A percentile compares a stretch with the other conserved stretches of the same genome.
Conservation (phyloP, 2,888 invertebrate species). For the Dynastes tityus region DNA sequence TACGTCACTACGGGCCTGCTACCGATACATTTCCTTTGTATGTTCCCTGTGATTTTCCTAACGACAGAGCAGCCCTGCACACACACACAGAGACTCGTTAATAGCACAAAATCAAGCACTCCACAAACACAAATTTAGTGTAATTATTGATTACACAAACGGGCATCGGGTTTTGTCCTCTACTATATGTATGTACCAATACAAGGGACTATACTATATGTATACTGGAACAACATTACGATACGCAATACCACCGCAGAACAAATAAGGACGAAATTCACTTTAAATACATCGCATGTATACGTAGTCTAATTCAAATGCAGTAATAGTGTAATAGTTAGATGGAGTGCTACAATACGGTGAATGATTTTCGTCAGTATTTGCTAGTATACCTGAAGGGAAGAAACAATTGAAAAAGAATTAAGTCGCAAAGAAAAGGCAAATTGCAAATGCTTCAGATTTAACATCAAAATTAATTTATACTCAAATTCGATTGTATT, state of each 20-base stretch:
- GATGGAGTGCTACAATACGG: too few relatives aligned
- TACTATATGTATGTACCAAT: background rate
- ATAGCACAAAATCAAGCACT: constrained; percentile 20
- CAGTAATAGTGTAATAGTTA: too few relatives aligned
- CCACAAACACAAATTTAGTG: constrained; percentile 17
- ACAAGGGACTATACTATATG: background rate
- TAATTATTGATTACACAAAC: constrained; percentile 29
- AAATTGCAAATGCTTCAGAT: too few relatives aligned
- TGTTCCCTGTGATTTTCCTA: background rate
- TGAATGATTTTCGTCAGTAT: too few relatives aligned
- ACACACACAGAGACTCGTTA: background rate
- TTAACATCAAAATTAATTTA: too few relatives aligned
- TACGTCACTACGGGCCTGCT: too few relatives aligned
- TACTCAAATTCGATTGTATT: too few relatives aligned
- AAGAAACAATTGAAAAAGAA: too few relatives aligned
- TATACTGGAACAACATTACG: constrained; percentile 13
- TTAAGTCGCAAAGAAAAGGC: too few relatives aligned
- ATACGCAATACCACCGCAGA: constrained; percentile 13
- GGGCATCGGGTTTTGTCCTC: constrained; percentile 5
- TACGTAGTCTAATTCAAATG: too few relatives aligned
- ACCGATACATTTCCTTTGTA: too few relatives aligned
- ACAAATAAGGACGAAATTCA: constrained; percentile 24
- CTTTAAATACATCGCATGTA: constrained; percentile 2
- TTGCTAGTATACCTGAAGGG: too few relatives aligned
- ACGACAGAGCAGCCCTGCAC: background rate